Evolutionary conservation across 2,113 vertebrate species (phyloP), one percentile per base, ranked within the genome.

Genomic region (Campylorhamphus procurvoides): DNA sequence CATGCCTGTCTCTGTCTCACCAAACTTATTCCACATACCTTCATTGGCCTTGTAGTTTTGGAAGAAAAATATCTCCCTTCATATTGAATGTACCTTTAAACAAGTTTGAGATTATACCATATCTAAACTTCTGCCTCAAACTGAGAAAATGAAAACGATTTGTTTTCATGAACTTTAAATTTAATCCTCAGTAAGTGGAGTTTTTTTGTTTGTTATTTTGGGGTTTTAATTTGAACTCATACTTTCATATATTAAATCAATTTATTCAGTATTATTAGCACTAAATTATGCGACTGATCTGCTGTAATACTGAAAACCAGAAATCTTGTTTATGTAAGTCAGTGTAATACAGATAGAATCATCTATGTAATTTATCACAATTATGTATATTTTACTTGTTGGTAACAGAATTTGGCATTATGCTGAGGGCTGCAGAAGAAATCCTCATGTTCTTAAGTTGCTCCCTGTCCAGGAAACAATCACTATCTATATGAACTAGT

Each of bases 181-280:
- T 80, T 80, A 86, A 66, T 89, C 37, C 13, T 81, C 13, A 23
- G 6, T 58, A 84, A 58, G 8, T 37, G 20, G 56, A 14, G 25
- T 9, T 7, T 25, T 56, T 84, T 77, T 62, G 33, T 84, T 77
- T 62, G 33, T 25, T 67, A 22, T n/a, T 40, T 46, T 47, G 14
- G 67, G 35, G 19, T 76, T 67, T 76, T 20, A 64, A 76, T 73
- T 93, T 85, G 53, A 75, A 75, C 46, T 79, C 42, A n/a, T 39
- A 18, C 14, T 79, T 84, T 52, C 22, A 40, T 62, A 82, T 89
- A 89, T 68, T 82, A 76, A 87, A 83, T 83, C 78, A 25, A 76
- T 94, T 79, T 87, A 64, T 89, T 91, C 67, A 42, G 37, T 52
- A 72, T 55, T 93, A 86, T 73, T 73, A 69, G 28, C 31, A 27